Base-by-base conservation (phyloP, 2,888 invertebrate genomes). In the Parapristionchus giblindavisi region DNA sequence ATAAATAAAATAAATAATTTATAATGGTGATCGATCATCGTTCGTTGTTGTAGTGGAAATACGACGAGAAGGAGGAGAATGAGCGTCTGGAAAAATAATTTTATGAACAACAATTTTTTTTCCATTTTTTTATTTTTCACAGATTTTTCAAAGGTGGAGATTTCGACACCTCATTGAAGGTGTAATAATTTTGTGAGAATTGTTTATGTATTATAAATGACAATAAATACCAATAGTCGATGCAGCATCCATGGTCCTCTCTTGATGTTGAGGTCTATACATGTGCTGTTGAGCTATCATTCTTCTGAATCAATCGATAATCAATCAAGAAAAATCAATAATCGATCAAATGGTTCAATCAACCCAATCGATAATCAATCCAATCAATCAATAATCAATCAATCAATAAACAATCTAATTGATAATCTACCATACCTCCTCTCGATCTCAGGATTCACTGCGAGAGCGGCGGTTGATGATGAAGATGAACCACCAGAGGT, bases 221-320 rank as follows among this genome's bases (percentile, higher is more conserved):
- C 3, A 14, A 14, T 14, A 14, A 17, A 2, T 32, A 68, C 68
- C 68, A 24, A 68, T 52, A 68, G 68, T 68, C 51, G 68, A 68
- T 38, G 68, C 51, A 34, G n/a, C 52, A 24, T 52, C 68, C 34
- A 51, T 0, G n/a, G n/a, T n/a, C 17, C 48, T 43, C 40, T 40
- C 29, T n/a, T 65, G 63, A 2, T 65, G 68, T 14, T 27, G 29
- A 1, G 68, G 51, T 52, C 79, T 79, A 75, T 87, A 87, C 84
- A 86, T 85, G 77, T 87, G 87, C 72, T 85, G 84, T 65, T 87
- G 85, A 14, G 85, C 84, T 58, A 85, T 79, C 38, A 82, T 78
- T 65, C 86, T 78, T 24, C 87, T 71, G 40, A 3, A 43, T 27
- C n/a, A 38, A 36, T 38, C 36, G 36, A 56, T 14, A 32, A 56